Evolutionary conservation across 2,888 invertebrate genomes (phyloP).

Genomic region (Lepidonotus clava): DNA sequence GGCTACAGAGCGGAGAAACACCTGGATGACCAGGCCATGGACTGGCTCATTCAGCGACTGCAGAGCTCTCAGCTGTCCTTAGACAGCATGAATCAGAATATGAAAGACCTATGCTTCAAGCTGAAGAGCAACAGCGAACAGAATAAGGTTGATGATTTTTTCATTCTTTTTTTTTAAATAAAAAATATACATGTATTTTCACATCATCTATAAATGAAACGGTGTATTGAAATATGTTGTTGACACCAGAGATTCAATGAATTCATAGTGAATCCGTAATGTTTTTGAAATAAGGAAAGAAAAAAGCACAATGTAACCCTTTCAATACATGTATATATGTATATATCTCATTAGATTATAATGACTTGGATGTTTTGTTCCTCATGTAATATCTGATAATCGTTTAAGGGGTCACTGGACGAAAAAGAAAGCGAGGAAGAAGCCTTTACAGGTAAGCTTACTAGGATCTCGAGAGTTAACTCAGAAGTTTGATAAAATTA

Average conservation of each 20-base stretch:
- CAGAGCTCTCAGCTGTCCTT: slow-evolving; percentile 14
- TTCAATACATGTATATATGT: no score
- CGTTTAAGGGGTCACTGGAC: neutral
- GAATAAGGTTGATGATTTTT: slow-evolving; percentile 8
- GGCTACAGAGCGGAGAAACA: neutral
- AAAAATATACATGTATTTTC: neutral
- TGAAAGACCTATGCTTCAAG: slow-evolving; percentile 46
- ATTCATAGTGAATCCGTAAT: no score
- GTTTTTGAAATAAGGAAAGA: no score
- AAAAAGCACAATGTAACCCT: no score
- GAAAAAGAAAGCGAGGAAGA: slow-evolving; percentile 16
- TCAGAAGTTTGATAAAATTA: neutral
- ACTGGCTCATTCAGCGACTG: slow-evolving; percentile 21
- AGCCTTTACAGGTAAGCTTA: neutral
- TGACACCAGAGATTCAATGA: no score
- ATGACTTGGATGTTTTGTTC: no score
- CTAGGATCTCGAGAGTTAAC: neutral
- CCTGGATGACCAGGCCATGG: neutral
- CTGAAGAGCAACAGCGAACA: neutral
- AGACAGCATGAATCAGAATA: slow-evolving; percentile 12
- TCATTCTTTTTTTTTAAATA: no score
- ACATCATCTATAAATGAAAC: no score
- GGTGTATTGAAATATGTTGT: no score
- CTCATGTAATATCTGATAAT: no score
- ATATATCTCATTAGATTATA: no score